Base-by-base conservation (phyloP, 2,888 invertebrate genomes). In the Chirona hameri region DNA sequence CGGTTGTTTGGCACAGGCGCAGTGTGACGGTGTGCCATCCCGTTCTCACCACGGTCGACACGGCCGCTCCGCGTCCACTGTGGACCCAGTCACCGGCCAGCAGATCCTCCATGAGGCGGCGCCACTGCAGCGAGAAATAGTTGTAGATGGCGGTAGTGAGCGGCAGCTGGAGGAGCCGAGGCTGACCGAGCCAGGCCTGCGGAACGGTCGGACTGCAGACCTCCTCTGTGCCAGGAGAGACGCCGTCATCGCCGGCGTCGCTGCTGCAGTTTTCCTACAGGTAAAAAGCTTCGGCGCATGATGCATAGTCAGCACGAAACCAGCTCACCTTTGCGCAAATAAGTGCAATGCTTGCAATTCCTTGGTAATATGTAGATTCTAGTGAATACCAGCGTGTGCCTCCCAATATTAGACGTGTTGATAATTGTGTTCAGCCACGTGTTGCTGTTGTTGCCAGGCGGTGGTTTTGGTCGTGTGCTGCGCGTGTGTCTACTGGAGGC, bases 51-150 rank as follows among this genome's bases (percentile, higher is more conserved):
- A 15, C n/a, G 14, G 29, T 4, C 76, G 76, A 4, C 39, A 7
- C 27, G 7, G 4, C 31, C 72, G 72, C 72, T 18, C 72, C 31
- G 3, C 24, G 76, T 21, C 76, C 39, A 15, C 15, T 39, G 31
- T 76, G 39, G 39, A 76, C 76, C 76, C 76, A 5, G 21, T 76
- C 39, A 76, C 76, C 39, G 15, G 21, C 7, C 76, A 76, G 76
- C 21, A 5, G 4, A 76, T 29, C 12, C 18, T 76, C 21, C 39
- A 15, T 39, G 39, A 27, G 21, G 76, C 10, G 76, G 76, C 76
- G 76, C 76, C 76, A 76, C 76, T 76, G 76, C 76, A 39, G 76
- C 76, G 76, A 31, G 76, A 76, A 39, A 31, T 76, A 4, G 21
- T 76, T 21, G 76, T 76, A 39, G 76, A 39, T 5, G 76, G 76